phyloP scores from a whole-genome alignment of 2,113 vertebrate species.

The Calyptomena viridis region DNA sequence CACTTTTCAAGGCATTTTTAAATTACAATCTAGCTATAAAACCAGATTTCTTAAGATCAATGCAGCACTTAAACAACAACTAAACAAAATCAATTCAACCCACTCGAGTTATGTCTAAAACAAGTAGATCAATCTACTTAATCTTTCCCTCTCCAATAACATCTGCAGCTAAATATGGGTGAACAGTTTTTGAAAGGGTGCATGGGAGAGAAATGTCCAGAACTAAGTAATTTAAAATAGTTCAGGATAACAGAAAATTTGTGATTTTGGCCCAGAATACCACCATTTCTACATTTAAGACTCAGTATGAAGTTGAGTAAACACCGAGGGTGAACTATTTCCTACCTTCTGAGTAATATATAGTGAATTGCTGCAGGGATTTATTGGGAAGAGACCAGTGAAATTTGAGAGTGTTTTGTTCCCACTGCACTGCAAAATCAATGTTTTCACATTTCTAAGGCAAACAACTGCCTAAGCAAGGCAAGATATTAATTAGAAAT shows the following conservation, averaged over 20 bases:
- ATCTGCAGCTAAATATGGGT: not conserved
- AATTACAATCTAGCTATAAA: not conserved
- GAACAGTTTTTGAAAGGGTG: not conserved
- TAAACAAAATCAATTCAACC: not conserved
- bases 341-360: not conserved
- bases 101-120: not conserved
- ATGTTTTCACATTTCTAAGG: not conserved
- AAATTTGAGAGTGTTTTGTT: not conserved
- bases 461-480: not conserved
- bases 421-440: not conserved
- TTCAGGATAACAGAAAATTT: not conserved
- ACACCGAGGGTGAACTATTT: not conserved
- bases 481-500: not conserved
- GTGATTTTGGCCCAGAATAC: not conserved
- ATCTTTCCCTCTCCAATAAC: not conserved
- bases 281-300: not conserved
- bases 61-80: not conserved
- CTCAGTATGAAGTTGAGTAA: not conserved
- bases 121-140: not conserved
- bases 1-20: not conserved
- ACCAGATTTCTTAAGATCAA: not conserved
- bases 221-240: not conserved
- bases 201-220: not conserved
- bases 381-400: not conserved
- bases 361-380: not conserved